Conservation (phyloP, 2,888 invertebrate genomes). For the Galeopsomyia nigrocyanea region DNA sequence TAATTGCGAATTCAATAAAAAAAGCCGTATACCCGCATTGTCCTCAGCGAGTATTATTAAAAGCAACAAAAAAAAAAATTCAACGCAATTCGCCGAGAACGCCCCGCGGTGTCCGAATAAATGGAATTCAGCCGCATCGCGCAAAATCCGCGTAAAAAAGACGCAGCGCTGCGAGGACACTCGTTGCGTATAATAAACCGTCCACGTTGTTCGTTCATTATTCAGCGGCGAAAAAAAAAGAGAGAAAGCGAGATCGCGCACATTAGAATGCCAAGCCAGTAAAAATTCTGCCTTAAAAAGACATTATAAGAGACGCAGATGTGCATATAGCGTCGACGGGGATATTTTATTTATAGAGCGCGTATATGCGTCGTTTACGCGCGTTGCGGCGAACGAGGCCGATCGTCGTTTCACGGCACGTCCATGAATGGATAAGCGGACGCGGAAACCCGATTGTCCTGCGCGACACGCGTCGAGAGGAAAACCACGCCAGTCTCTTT, state of each 20-base stretch:
- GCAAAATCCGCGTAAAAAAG: too few relatives aligned
- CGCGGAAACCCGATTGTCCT: slow-evolving; percentile 3
- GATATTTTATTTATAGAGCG: slow-evolving; percentile 26
- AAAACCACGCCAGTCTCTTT: neutral
- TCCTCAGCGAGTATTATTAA: too few relatives aligned
- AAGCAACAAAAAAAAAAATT: too few relatives aligned
- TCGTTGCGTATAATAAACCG: too few relatives aligned
- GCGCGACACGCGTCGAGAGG: neutral
- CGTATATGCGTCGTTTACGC: neutral
- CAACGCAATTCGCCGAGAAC: neutral
- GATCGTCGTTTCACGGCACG: slow-evolving; percentile 40
- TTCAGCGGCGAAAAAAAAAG: slow-evolving; percentile 2
- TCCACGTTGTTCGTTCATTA: neutral
- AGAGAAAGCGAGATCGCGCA: too few relatives aligned
- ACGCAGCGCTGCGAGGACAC: too few relatives aligned
- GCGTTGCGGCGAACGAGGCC: neutral
- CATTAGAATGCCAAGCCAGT: neutral
- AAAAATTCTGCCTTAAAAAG: neutral
- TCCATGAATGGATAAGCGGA: slow-evolving; percentile 32
- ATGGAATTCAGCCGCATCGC: neutral
- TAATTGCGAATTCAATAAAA: too few relatives aligned
- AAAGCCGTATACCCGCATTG: too few relatives aligned
- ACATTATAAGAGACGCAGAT: neutral
- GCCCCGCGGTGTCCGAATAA: neutral
- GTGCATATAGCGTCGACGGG: neutral